Evolutionary conservation across 2,113 vertebrate genomes (phyloP).

Genomic region (Balaeniceps rex): DNA sequence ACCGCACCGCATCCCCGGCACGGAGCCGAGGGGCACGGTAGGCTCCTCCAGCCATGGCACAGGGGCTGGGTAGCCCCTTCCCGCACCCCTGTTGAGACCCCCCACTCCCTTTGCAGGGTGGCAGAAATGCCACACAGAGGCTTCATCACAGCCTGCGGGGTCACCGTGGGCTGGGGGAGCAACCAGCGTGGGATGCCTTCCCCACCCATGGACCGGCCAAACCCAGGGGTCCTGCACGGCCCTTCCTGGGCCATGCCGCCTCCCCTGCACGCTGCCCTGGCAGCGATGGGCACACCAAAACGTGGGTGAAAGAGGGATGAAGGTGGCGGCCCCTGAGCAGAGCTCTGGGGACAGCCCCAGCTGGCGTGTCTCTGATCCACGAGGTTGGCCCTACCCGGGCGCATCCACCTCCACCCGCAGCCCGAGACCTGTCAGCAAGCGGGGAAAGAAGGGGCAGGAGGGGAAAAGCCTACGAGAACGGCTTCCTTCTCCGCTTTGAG

Average conservation of each 20-base stretch:
- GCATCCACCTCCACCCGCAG: neutral
- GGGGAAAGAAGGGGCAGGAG: no score
- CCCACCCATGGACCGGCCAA: neutral
- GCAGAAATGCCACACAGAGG: neutral
- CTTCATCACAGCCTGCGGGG: neutral
- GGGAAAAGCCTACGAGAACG: slow-evolving; percentile 41
- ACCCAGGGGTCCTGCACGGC: neutral
- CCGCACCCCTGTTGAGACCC: neutral
- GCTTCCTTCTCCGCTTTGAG: slow-evolving; percentile 68
- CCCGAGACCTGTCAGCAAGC: neutral
- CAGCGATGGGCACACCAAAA: rapidly evolving
- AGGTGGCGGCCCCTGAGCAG: neutral
- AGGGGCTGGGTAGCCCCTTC: neutral
- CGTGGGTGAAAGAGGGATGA: no score
- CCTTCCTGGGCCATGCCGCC: neutral
- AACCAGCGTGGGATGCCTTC: neutral
- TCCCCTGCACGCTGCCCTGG: neutral
- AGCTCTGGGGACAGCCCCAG: neutral
- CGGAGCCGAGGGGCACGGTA: neutral
- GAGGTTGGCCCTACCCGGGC: neutral
- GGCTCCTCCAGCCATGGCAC: neutral
- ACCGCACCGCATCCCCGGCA: rapidly evolving
- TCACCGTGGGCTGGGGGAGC: neutral
- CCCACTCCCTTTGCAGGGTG: neutral
- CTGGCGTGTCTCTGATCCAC: neutral